These are phyloP conservation scores for Macrotus californicus DNA, from an alignment of 2,113 vertebrate genomes.

Conservation along the genomic window DNA sequence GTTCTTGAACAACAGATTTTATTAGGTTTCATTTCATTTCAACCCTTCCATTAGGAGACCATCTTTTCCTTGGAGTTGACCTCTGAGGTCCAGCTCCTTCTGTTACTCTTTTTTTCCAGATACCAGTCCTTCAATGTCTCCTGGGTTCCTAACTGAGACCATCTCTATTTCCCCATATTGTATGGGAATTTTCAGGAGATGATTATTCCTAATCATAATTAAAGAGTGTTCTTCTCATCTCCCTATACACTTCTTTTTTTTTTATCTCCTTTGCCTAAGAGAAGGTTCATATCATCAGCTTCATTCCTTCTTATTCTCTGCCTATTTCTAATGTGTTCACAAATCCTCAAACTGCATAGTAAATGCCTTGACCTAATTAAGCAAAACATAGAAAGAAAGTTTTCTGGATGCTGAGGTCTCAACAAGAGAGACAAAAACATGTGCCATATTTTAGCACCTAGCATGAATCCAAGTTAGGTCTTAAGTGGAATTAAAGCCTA, in stretches of 20 bases:
- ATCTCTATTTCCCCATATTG: not conserved
- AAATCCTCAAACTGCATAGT: not conserved
- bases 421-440: not conserved
- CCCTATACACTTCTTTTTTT: not conserved
- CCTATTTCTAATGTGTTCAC: not conserved
- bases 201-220: not conserved
- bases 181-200: not conserved
- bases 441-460: not conserved
- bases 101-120: not conserved
- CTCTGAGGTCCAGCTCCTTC: not conserved
- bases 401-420: not conserved
- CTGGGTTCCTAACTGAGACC: not conserved
- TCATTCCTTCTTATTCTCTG: not conserved
- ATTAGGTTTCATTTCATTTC: too few relatives aligned
- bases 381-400: not conserved
- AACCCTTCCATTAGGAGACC: not conserved
- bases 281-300: not conserved
- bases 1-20: not conserved
- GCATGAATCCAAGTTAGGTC: not conserved
- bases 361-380: not conserved
- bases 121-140: not conserved
- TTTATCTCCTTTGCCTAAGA: not conserved
- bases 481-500: not conserved
- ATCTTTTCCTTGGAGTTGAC: not conserved
- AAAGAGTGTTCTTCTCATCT: not conserved